A percentile compares a stretch with the other conserved stretches of the same genome.
Conservation (phyloP, 1,140 invertebrate genomes). For the Lepidostoma basale region DNA sequence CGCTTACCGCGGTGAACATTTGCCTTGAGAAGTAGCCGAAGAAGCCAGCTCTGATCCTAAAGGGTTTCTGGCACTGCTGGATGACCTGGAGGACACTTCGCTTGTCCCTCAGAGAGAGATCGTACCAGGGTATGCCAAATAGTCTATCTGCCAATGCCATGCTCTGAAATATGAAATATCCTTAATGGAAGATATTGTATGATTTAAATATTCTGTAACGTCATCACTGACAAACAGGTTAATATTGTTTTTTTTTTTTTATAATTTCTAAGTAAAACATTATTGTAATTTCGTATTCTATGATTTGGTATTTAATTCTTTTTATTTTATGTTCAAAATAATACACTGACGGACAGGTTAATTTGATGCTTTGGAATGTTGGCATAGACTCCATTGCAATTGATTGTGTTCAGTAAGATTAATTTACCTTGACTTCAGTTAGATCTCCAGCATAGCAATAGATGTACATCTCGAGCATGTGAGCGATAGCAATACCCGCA, state of each 20-base stretch:
- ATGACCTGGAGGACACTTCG: slow-evolving; percentile 34
- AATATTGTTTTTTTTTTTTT: too few relatives aligned
- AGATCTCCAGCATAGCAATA: slow-evolving; percentile 41
- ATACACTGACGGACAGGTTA: background rate
- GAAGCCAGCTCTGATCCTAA: slow-evolving; percentile 35
- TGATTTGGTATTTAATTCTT: too few relatives aligned
- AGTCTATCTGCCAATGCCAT: slow-evolving; percentile 12
- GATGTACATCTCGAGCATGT: slow-evolving; percentile 41
- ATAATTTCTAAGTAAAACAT: too few relatives aligned
- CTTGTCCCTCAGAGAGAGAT: slow-evolving; percentile 22
- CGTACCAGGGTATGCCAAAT: slow-evolving; percentile 30
- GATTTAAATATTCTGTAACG: too few relatives aligned
- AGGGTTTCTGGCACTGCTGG: slow-evolving; percentile 36
- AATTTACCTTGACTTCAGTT: slow-evolving; percentile 35
- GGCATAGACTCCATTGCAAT: background rate
- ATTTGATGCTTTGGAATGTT: background rate
- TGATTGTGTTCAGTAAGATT: background rate
- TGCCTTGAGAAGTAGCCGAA: slow-evolving; percentile 35
- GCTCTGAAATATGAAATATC: slow-evolving; percentile 30
- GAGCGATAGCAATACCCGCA: slow-evolving; percentile 33
- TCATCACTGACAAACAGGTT: too few relatives aligned
- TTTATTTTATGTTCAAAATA: too few relatives aligned
- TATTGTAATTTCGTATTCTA: too few relatives aligned
- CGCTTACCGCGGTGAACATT: slow-evolving; percentile 38
- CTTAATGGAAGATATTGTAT: too few relatives aligned